Percentiles rank a stretch among this genome's conserved stretches.
Evolutionary conservation across 2,888 invertebrate genomes (phyloP).

Genomic region (Torymus aiolomorphi): DNA sequence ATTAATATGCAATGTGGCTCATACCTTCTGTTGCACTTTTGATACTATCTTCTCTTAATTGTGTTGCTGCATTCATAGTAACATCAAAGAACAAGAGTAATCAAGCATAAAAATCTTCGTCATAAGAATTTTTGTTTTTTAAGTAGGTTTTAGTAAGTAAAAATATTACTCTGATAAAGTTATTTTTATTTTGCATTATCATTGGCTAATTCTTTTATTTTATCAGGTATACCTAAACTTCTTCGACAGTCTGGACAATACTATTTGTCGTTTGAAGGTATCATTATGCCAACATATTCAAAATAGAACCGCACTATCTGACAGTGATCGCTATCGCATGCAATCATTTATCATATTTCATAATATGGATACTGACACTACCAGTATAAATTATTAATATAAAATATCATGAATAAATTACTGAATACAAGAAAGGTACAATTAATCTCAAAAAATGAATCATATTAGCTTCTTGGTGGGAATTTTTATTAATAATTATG

Average conservation of each 20-base stretch:
- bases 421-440: too few relatives aligned
- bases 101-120: conserved; percentile 5
- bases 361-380: conserved; percentile 94
- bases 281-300: conserved; percentile 97
- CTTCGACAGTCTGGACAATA: conserved; percentile 94
- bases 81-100: conserved; percentile 28
- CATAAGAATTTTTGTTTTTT: conserved; percentile 36
- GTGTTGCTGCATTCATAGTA: conserved; percentile 29
- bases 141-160: too few relatives aligned
- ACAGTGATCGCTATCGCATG: conserved; percentile 93
- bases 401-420: too few relatives aligned
- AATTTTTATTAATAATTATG: too few relatives aligned
- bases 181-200: conserved; percentile 55
- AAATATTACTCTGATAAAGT: background rate
- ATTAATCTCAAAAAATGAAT: too few relatives aligned
- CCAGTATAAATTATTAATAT: conserved; percentile 86
- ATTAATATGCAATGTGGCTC: conserved; percentile 66
- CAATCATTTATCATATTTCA: conserved; percentile 95
- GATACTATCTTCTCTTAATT: conserved; percentile 7
- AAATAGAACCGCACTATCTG: conserved; percentile 99
- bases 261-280: conserved; percentile 98
- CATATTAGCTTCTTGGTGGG: too few relatives aligned
- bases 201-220: conserved; percentile 61
- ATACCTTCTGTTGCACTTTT: conserved; percentile 25
- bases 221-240: conserved; percentile 71